Percentiles rank a stretch among this genome's conserved stretches.
Evolutionary conservation across 2,113 vertebrate genomes (phyloP).

Genomic region (Pavo muticus): DNA sequence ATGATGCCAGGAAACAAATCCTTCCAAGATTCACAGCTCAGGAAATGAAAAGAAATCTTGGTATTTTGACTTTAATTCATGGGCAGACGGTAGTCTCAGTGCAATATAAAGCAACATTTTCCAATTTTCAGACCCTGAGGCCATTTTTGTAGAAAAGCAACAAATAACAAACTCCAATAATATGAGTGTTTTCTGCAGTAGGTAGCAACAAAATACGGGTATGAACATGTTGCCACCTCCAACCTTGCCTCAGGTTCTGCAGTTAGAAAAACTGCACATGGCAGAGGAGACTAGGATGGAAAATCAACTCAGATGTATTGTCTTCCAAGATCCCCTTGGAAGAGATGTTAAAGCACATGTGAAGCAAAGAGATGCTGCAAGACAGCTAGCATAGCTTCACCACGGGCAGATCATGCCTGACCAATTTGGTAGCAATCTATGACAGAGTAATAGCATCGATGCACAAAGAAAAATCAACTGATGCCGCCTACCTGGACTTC

Average conservation of each 20-base stretch:
- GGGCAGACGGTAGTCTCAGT: neutral
- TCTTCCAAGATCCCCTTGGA: neutral
- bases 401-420: neutral
- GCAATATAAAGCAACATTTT: neutral
- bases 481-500: too few relatives aligned
- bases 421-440: neutral
- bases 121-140: neutral
- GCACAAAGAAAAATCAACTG: too few relatives aligned
- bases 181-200: accelerated
- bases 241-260: neutral
- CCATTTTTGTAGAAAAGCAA: neutral
- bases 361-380: neutral
- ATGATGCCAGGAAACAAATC: neutral
- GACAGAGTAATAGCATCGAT: too few relatives aligned
- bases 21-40: neutral
- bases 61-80: neutral
- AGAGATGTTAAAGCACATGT: neutral
- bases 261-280: neutral
- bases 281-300: neutral
- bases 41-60: neutral
- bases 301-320: neutral
- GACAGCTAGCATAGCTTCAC: neutral
- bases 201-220: neutral
- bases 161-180: neutral
- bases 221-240: neutral